Evolutionary conservation across 1,140 invertebrate species (phyloP).

Genomic region (Dreissena rostriformis): DNA sequence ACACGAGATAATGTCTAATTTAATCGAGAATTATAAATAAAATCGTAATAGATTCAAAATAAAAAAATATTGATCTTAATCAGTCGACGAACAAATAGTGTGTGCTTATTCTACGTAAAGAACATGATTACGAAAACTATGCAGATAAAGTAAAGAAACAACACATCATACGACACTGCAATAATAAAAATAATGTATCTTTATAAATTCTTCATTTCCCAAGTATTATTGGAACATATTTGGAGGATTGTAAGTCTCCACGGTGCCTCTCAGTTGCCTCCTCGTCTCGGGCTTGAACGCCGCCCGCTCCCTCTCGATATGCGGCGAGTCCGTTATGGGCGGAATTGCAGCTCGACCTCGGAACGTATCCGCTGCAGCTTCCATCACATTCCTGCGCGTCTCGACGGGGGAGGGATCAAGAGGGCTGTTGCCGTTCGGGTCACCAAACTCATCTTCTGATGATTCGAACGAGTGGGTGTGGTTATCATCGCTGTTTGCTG

Average conservation of each 20-base stretch:
- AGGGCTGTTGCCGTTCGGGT: background rate
- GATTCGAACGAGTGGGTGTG: background rate
- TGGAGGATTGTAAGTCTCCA: background rate
- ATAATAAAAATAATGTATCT: too few relatives aligned
- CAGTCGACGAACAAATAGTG: too few relatives aligned
- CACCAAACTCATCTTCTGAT: background rate
- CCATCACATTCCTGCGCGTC: background rate
- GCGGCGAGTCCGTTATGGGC: background rate
- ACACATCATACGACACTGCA: too few relatives aligned
- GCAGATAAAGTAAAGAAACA: too few relatives aligned
- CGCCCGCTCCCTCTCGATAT: background rate
- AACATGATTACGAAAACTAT: too few relatives aligned
- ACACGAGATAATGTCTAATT: too few relatives aligned
- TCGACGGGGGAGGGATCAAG: background rate
- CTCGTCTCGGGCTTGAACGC: background rate
- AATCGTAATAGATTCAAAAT: too few relatives aligned
- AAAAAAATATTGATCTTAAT: too few relatives aligned
- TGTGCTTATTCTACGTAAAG: too few relatives aligned
- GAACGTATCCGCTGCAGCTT: slow-evolving; percentile 1
- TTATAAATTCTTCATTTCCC: too few relatives aligned
- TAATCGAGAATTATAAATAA: too few relatives aligned
- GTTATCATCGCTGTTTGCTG: slow-evolving; percentile 40
- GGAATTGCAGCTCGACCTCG: background rate
- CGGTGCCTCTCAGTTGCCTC: background rate
- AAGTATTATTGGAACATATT: too few relatives aligned